A percentile compares a stretch with the other conserved stretches of the same genome.
These are phyloP conservation scores for Pomacea maculata DNA, from an alignment of 1,140 invertebrate genomes.

Conservation along the genomic window DNA sequence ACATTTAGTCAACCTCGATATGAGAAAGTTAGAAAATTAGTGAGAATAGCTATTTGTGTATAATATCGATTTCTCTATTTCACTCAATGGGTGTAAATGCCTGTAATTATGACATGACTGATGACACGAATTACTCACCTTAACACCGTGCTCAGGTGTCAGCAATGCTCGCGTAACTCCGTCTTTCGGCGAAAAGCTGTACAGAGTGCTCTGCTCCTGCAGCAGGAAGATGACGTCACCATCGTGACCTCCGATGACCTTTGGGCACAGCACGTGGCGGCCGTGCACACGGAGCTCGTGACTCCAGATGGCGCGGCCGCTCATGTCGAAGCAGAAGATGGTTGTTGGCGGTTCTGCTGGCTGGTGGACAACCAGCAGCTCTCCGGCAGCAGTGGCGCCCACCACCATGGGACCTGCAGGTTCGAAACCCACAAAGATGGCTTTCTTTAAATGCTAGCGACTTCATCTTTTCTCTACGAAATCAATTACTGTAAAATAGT, in stretches of 20 bases:
- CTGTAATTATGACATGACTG: background rate
- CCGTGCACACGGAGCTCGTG: background rate
- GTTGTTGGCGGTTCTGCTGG: constrained; percentile 8
- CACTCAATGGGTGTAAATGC: background rate
- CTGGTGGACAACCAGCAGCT: constrained; percentile 20
- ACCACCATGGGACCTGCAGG: constrained; percentile 12
- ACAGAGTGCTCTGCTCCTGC: constrained; percentile 14
- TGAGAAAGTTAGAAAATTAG: no score
- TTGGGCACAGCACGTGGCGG: constrained; percentile 17
- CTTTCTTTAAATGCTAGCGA: no score
- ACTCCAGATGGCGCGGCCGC: constrained; percentile 5
- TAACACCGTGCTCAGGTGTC: background rate
- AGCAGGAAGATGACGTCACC: background rate
- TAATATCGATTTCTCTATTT: no score
- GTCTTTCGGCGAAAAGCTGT: background rate
- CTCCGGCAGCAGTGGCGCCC: background rate
- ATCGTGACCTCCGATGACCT: background rate
- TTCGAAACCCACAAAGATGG: no score
- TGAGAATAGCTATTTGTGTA: no score
- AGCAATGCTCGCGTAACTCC: background rate
- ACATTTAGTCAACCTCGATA: no score
- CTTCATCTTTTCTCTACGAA: no score
- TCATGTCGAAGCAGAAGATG: constrained; percentile 22
- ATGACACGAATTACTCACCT: background rate
- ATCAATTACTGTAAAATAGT: no score